Evolutionary conservation across 2,888 invertebrate genomes (phyloP).

Genomic region (Leptarthrus brevirostris): DNA sequence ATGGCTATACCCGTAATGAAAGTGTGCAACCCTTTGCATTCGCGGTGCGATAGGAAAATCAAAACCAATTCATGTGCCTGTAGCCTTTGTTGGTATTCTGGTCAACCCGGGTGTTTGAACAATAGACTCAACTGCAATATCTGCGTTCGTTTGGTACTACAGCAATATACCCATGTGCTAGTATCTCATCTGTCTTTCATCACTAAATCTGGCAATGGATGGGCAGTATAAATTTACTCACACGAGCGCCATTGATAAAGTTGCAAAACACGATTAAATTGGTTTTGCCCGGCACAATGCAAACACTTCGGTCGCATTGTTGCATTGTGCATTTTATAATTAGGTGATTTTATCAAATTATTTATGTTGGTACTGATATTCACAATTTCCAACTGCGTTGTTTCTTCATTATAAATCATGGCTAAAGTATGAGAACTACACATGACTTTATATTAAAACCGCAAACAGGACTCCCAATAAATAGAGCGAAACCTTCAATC

Average conservation of each 20-base stretch:
- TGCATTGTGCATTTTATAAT: slow-evolving; percentile 55
- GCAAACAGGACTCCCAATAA: too few relatives aligned
- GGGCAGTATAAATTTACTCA: slow-evolving; percentile 39
- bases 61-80: slow-evolving; percentile 28
- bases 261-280: slow-evolving; percentile 54
- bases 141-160: slow-evolving; percentile 17
- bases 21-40: slow-evolving; percentile 13
- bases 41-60: background rate
- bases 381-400: slow-evolving; percentile 1
- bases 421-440: too few relatives aligned
- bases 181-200: slow-evolving; percentile 44
- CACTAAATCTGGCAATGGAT: slow-evolving; percentile 36
- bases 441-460: too few relatives aligned
- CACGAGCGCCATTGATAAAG: slow-evolving; percentile 52
- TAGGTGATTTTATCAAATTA: slow-evolving; percentile 55
- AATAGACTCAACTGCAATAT: slow-evolving; percentile 50
- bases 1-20: background rate
- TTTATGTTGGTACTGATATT: slow-evolving; percentile 53
- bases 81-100: slow-evolving; percentile 41
- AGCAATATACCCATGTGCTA: background rate
- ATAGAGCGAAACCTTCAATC: too few relatives aligned
- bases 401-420: slow-evolving; percentile 23
- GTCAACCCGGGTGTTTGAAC: slow-evolving; percentile 45
- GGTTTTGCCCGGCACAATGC: slow-evolving; percentile 53
- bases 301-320: slow-evolving; percentile 53